Percentiles rank a stretch among this genome's conserved stretches.
Evolutionary conservation across 2,888 invertebrate genomes (phyloP).

Genomic region (Drosophila cracens): DNA sequence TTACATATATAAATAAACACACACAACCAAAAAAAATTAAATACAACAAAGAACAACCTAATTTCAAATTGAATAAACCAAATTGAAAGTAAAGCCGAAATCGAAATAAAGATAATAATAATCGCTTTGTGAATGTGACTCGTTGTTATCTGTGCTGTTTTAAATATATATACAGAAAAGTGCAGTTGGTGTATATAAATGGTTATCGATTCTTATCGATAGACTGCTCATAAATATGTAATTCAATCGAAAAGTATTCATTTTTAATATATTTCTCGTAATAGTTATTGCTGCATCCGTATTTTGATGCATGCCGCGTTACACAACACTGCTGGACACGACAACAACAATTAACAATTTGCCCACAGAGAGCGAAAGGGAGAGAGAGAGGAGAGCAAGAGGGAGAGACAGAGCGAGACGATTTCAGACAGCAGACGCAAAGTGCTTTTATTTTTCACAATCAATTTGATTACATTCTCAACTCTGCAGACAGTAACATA

Average conservation of each 20-base stretch:
- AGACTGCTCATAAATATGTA: slow-evolving; percentile 1
- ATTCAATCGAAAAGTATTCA: background rate
- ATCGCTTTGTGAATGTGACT: slow-evolving; percentile 15
- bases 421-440: slow-evolving; percentile 24
- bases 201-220: slow-evolving; percentile 7
- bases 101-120: slow-evolving; percentile 24
- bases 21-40: slow-evolving; percentile 12
- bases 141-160: slow-evolving; percentile 17
- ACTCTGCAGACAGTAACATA: slow-evolving; percentile 26
- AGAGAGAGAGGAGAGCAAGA: background rate
- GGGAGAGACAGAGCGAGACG: background rate
- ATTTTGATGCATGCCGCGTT: slow-evolving; percentile 10
- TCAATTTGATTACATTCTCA: slow-evolving; percentile 45
- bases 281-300: background rate
- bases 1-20: slow-evolving; percentile 48
- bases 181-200: slow-evolving; percentile 19
- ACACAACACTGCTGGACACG: slow-evolving; percentile 24
- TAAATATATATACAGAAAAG: background rate
- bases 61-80: slow-evolving; percentile 45
- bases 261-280: background rate
- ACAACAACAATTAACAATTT: slow-evolving; percentile 24
- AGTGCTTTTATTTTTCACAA: slow-evolving; percentile 29
- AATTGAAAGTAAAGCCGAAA: slow-evolving; percentile 21
- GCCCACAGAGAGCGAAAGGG: background rate
- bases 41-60: slow-evolving; percentile 26